phyloP scores from a whole-genome alignment of 2,797 vertebrate genomes.

The Alfaro cultratus region DNA sequence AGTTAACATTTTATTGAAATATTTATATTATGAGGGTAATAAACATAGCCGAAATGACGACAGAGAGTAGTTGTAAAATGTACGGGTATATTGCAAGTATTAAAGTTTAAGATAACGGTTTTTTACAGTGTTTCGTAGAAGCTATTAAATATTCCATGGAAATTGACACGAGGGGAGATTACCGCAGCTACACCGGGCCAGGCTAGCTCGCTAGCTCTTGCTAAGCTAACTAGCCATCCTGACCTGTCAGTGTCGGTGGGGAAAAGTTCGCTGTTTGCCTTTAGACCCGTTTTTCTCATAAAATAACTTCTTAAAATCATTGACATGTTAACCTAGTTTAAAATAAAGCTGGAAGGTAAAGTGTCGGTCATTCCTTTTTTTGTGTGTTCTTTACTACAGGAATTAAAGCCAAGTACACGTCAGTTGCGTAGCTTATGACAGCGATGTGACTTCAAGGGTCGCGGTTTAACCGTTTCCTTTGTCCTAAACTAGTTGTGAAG shows the following conservation, averaged over 20 bases:
- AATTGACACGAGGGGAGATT: conserved; percentile 15
- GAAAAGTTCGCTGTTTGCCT: conserved; percentile 20
- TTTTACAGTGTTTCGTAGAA: neutral
- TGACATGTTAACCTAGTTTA: neutral
- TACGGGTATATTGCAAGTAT: fast-evolving
- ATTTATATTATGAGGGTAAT: fast-evolving
- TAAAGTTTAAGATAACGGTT: neutral
- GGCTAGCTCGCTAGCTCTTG: conserved; percentile 44
- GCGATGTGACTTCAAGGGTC: neutral
- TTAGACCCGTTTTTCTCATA: neutral
- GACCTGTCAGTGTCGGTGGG: conserved; percentile 46
- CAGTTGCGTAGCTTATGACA: conserved; percentile 37
- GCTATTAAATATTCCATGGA: conserved; percentile 1
- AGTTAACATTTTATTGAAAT: neutral
- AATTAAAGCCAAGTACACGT: conserved; percentile 31
- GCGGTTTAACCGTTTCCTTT: conserved; percentile 1
- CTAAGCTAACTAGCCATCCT: conserved; percentile 54
- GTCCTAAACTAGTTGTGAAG: neutral
- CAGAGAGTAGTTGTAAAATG: fast-evolving
- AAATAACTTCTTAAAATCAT: neutral
- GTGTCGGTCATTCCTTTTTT: conserved; percentile 7
- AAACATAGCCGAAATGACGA: conserved; percentile 33
- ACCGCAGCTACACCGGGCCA: conserved; percentile 36
- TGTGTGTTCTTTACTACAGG: conserved; percentile 9
- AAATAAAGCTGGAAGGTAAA: neutral